Evolutionary conservation across 2,797 vertebrate species (phyloP), one percentile per base, ranked within the genome.

Genomic region (Acanthurus lineatus): DNA sequence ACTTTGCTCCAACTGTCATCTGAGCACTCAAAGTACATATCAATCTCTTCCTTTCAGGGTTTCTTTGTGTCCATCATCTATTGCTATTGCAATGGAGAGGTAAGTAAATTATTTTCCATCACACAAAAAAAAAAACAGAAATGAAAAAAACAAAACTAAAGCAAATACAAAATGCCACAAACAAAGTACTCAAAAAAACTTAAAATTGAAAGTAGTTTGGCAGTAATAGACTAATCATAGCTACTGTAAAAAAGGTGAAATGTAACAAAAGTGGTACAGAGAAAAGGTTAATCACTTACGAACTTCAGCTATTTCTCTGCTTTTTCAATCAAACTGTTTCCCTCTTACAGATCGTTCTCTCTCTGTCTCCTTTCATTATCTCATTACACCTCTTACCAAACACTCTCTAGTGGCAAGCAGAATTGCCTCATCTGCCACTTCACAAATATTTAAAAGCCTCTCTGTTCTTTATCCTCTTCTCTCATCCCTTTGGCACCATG

Each of bases 1-100:
- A 35, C 12, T 16, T 17, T 16, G 2, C 28, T 44, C 3, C 6
- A n/a, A n/a, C 22, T 63, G 16, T 74, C 10, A 49, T 59, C 5
- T 70, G 4, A 9, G n/a, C 28, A 79, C 12, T 52, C 19, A 53
- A 60, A 2, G 69, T 69, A 1, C 45, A 0, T 51, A 2, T 77
- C 59, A 3, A 45, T 81, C 54, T 91, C 25, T 64, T 86, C 35
- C 73, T 76, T 85, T 83, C 90, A 98, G 97, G 97, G 97, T 17
- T 97, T 98, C 88, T 97, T 98, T 84, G 97, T 98, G 80, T 97
- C 97, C 54, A 95, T 98, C 69, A 96, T 98, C 78, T 98, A 97
- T 74, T 98, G 97, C 85, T 98, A 94, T 92, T 97, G 97, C 92
- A 97, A 97, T 4, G 97, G 96, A 69, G 97, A 98, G 96, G 97